A percentile compares a stretch with the other conserved stretches of the same genome.
These are phyloP conservation scores for Conus ventricosus DNA, from an alignment of 1,140 invertebrate species.

Conservation along the genomic window DNA sequence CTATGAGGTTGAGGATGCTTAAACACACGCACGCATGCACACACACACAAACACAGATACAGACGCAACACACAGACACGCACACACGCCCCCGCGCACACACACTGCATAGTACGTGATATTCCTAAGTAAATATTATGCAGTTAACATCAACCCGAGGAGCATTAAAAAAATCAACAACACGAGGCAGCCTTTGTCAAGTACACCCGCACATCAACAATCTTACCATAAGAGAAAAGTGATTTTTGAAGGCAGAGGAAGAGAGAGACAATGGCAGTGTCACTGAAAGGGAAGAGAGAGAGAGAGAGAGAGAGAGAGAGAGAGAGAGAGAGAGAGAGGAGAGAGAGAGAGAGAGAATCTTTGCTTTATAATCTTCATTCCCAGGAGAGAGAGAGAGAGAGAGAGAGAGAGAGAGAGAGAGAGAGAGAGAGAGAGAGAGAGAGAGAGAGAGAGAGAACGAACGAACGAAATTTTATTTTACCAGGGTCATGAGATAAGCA, in stretches of 20 bases:
- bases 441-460: too few species aligned
- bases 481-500: too few species aligned
- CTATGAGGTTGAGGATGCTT: too few species aligned
- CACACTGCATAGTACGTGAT: not conserved
- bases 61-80: too few species aligned
- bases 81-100: too few species aligned
- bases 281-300: not conserved
- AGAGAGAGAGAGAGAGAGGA: slow-evolving; percentile 4
- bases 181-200: not conserved
- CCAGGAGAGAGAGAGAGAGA: not conserved
- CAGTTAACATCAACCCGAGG: too few species aligned
- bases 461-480: too few species aligned
- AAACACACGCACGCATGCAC: not conserved
- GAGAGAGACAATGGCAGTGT: not conserved
- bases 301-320: slow-evolving; percentile 10
- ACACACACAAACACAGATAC: not conserved
- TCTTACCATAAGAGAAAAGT: not conserved
- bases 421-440: not conserved
- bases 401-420: slow-evolving; percentile 5
- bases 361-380: too few species aligned
- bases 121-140: too few species aligned
- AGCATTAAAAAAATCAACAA: not conserved
- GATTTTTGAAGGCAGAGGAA: not conserved
- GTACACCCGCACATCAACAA: not conserved
- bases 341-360: not conserved